Evolutionary conservation across 2,113 vertebrate species (phyloP), one percentile per base, ranked within the genome.

Genomic region (Corythoichthys intestinalis): DNA sequence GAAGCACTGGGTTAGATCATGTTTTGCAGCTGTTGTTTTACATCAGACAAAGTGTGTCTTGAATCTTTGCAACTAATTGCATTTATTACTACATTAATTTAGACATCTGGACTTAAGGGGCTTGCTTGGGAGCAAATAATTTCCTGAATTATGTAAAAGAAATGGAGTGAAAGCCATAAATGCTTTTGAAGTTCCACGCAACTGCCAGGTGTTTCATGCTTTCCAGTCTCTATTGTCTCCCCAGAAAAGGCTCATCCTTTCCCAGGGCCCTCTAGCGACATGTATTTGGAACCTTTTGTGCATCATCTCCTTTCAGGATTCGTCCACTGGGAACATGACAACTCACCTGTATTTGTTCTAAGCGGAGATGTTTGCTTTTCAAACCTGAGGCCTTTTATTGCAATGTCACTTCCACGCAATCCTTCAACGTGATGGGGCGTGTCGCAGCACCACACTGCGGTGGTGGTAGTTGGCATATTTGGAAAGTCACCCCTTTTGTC

Each of bases 131-230:
- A 7, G 8, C 53, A 28, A 28, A 57, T 8, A 2, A 6, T 37
- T 58, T 58, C 34, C 34, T 14, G 13, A 58, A 58, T 37, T 2
- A 6, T 15, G 35, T 37, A 37, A 58, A 58, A 57, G 67, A 68
- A 75, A 76, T 65, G 69, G 66, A 72, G 65, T 46, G 64, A 80
- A 82, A 72, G 70, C 62, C 77, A 65, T 56, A 14, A 12, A 11
- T 66, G 77, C 65, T 82, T 88, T 87, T 87, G 86, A 90, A 86
- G 76, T 72, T 6, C 65, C 74, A 78, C 80, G 73, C 71, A 72
- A 77, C 72, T 77, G 80, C 83, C 88, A 89, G 84, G 83, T 88
- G 86, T 88, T 76, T 82, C 64, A 71, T 4, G 71, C 60, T 59
- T 79, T 80, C 74, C 49, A 78, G 44, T 52, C 58, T 77, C 79